Base-by-base conservation (phyloP, 2,888 invertebrate species). In the Hypena proboscidalis region DNA sequence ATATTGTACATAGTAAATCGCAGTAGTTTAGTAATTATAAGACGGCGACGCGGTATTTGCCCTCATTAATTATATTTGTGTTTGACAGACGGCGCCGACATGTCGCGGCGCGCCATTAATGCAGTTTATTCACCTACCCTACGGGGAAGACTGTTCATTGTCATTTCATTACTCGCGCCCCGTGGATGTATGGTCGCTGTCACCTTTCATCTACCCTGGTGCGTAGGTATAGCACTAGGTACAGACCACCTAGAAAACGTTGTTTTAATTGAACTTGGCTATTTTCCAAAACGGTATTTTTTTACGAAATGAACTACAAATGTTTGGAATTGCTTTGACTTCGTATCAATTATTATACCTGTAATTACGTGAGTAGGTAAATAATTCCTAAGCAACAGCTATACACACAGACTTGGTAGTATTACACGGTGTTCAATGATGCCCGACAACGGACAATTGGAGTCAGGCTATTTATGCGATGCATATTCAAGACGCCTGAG, bases 81-180 rank as follows among this genome's bases (percentile, higher is more conserved):
- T 58, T 59, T 56, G 55, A 46, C 31, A 21, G 46, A 22, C 39
- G 77, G 75, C 80, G 81, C 77, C 81, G 40, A 55, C 22, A 40
- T 47, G 82, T 67, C 81, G 75, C 77, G 63, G 48, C 65, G 62
- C 48, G 63, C 70, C 68, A 73, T 78, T 75, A 79, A 70, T 79
- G 75, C 74, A 84, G 79, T 81, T 81, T 77, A 72, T 81, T 80
- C 77, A 83, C 79, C 79, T 76, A 74, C 64, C 62, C 58, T 22
- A 50, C 38, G 46, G 54, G 61, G 45, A 53, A 62, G 59, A 59
- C 66, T 45, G 26, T 57, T 52, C 39, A 61, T 53, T 60, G 56
- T 54, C 44, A 46, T 56, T 55, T 58, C 54, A 64, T 70, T 64
- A 61, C 45, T 49, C 43, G 54, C 48, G 38, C 45, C 36, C 35